Conservation (phyloP, 2,888 invertebrate genomes). For the Diadegma fenestrale region DNA sequence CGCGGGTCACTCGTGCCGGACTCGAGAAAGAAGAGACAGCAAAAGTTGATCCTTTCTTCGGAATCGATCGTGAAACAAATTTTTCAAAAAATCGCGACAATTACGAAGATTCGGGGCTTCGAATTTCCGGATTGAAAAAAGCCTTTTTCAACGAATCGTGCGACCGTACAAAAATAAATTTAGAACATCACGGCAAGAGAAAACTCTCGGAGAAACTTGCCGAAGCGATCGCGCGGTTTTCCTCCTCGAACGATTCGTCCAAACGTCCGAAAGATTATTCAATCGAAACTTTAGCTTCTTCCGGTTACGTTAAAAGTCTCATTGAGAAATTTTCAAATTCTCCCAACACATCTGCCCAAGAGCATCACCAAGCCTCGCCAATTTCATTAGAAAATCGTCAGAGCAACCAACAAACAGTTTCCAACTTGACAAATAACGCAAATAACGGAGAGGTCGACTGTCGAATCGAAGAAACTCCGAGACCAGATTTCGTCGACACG, state of each 20-base stretch:
- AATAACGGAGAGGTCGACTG: conserved; percentile 23
- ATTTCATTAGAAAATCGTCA: neutral
- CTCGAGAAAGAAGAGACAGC: neutral
- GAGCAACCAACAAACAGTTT: neutral
- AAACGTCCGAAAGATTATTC: conserved; percentile 9
- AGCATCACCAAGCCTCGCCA: neutral
- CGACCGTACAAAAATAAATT: neutral
- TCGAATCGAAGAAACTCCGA: conserved; percentile 32
- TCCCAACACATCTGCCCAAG: neutral
- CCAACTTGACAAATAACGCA: neutral
- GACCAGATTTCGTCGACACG: conserved; percentile 51
- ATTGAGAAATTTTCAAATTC: conserved; percentile 57
- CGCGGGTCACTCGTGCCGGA: neutral
- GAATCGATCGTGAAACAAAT: neutral
- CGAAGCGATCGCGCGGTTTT: conserved; percentile 48
- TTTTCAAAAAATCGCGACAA: neutral
- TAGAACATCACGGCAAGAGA: conserved; percentile 1
- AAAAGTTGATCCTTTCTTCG: neutral
- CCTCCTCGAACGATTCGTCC: neutral
- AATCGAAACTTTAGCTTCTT: neutral
- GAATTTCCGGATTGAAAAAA: conserved; percentile 25
- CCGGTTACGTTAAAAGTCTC: conserved; percentile 55
- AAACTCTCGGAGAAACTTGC: conserved; percentile 45
- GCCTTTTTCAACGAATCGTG: conserved; percentile 17
- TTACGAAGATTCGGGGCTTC: neutral